Percentiles rank a stretch among this genome's conserved stretches.
Conservation (phyloP, 2,888 invertebrate genomes). For the Oegoconia quadripuncta region DNA sequence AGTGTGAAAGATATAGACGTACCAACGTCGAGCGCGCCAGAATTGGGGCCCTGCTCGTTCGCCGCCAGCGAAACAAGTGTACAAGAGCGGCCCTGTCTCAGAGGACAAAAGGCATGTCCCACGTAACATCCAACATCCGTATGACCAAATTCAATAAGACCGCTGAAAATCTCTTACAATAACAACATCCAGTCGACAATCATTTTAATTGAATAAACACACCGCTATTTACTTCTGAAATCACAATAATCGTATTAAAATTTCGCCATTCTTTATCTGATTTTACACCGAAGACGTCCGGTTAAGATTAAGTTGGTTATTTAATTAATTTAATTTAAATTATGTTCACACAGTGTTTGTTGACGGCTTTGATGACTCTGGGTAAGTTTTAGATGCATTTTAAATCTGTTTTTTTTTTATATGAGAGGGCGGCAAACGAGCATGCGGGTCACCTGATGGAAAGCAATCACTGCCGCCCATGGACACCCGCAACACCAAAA, state of each 20-base stretch:
- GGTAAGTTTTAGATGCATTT: not conserved
- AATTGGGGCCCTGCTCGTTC: no score
- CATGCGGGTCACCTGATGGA: no score
- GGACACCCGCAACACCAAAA: no score
- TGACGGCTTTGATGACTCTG: not conserved
- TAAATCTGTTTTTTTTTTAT: no score
- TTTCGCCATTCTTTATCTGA: not conserved
- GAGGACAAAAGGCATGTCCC: not conserved
- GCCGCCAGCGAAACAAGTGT: no score
- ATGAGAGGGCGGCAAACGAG: no score
- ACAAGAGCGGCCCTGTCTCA: no score
- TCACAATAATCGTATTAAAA: slow-evolving; percentile 12
- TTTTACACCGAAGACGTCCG: not conserved
- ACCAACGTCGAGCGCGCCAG: no score
- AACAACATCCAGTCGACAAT: slow-evolving; percentile 7
- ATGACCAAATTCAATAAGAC: not conserved
- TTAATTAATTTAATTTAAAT: not conserved
- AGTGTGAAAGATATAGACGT: no score
- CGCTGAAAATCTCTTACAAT: not conserved
- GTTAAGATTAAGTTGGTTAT: not conserved
- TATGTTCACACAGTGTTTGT: not conserved
- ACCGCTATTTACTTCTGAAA: slow-evolving; percentile 5
- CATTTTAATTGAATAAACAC: slow-evolving; percentile 13
- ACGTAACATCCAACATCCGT: not conserved
- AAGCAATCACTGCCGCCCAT: no score